phyloP scores from a whole-genome alignment of 2,797 vertebrate species.

The Gambelia wislizenii region DNA sequence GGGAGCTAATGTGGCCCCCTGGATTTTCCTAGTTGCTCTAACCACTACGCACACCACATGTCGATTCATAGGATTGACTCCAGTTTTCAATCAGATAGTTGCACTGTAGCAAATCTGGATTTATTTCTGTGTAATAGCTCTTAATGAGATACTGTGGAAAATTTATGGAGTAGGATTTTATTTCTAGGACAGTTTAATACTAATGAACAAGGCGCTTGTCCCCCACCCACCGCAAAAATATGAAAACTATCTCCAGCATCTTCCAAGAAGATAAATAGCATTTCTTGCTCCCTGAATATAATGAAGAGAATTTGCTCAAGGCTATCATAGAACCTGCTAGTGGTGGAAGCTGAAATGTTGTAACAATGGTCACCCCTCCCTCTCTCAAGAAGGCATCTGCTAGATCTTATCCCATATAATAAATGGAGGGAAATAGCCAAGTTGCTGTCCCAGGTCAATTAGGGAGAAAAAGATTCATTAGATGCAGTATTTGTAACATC shows the following conservation, averaged over 20 bases:
- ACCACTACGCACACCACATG: not conserved
- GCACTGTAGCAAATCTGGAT: not conserved
- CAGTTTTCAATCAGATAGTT: not conserved
- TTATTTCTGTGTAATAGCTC: not conserved
- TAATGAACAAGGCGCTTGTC: conserved; percentile 50
- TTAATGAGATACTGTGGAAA: not conserved
- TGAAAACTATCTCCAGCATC: conserved; percentile 66
- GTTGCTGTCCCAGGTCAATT: accelerated
- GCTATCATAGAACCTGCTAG: not conserved
- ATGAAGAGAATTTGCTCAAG: conserved; percentile 12
- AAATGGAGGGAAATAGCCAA: not conserved
- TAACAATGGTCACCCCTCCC: not conserved
- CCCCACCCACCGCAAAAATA: conserved; percentile 38
- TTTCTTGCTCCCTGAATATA: conserved; percentile 63
- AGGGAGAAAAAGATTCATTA: not conserved
- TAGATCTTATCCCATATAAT: not conserved
- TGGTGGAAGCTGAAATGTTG: too few relatives aligned
- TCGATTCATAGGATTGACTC: not conserved
- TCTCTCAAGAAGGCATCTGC: not conserved
- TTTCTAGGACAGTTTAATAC: not conserved
- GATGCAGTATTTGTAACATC: accelerated
- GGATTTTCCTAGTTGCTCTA: not conserved
- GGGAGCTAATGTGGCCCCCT: too few relatives aligned
- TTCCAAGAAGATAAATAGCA: conserved; percentile 65
- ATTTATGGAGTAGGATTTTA: not conserved